A percentile compares a stretch with the other conserved stretches of the same genome.
Conservation (phyloP, 2,888 invertebrate genomes). For the Epirrhoe alternata region DNA sequence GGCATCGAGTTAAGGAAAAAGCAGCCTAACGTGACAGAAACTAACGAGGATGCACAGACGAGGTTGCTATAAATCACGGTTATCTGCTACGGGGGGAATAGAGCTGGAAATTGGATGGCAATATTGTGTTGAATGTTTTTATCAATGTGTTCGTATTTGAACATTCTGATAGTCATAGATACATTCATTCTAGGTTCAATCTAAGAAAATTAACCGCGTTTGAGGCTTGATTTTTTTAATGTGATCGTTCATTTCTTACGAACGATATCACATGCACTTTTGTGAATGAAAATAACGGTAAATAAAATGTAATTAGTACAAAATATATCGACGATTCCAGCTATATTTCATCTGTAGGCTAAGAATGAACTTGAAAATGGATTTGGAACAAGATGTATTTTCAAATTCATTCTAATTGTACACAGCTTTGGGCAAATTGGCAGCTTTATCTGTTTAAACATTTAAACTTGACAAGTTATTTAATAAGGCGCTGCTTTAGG, state of each 20-base stretch:
- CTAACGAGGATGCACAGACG: slow-evolving; percentile 76
- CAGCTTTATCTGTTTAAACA: slow-evolving; percentile 6
- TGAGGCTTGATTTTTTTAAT: too few species aligned
- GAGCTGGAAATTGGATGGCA: slow-evolving; percentile 7
- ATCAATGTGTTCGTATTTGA: too few species aligned
- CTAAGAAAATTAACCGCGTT: too few species aligned
- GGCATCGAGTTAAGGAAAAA: slow-evolving; percentile 65
- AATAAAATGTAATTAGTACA: neutral
- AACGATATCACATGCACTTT: too few species aligned
- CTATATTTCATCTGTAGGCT: slow-evolving; percentile 9
- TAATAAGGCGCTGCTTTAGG: neutral
- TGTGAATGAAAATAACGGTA: neutral
- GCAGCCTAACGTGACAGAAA: slow-evolving; percentile 67
- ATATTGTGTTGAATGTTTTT: neutral
- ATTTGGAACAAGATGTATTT: neutral
- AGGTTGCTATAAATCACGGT: slow-evolving; percentile 71
- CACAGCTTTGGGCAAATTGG: slow-evolving; percentile 13
- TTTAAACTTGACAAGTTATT: neutral
- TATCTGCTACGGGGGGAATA: slow-evolving; percentile 21
- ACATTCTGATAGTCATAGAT: too few species aligned
- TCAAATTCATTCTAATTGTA: slow-evolving; percentile 9
- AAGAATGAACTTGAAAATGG: slow-evolving; percentile 13
- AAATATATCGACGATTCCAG: slow-evolving; percentile 4
- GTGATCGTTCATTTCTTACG: too few species aligned
- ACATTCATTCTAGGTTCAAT: too few species aligned